A percentile compares a stretch with the other conserved stretches of the same genome.
These are phyloP conservation scores for Orthosia gothica DNA, from an alignment of 2,888 invertebrate genomes.

Conservation along the genomic window DNA sequence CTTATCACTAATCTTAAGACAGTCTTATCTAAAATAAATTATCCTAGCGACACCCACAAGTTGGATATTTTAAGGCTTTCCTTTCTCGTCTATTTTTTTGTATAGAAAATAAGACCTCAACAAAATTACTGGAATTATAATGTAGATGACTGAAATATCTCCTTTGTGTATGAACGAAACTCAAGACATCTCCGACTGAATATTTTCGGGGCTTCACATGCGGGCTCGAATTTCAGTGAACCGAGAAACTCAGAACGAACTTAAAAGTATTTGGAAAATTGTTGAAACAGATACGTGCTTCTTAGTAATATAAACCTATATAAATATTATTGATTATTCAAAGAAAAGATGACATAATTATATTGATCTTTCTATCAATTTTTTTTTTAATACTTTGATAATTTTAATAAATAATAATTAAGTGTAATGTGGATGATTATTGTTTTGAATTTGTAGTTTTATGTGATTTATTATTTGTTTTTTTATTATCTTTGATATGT, in stretches of 20 bases:
- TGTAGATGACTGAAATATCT: conserved; percentile 50
- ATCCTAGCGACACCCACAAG: conserved; percentile 18
- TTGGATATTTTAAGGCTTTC: conserved; percentile 13
- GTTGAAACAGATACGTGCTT: neutral
- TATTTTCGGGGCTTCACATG: conserved; percentile 46
- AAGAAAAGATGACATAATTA: no score
- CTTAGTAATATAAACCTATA: no score
- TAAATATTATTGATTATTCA: no score
- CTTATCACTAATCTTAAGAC: conserved; percentile 38
- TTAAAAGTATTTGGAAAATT: conserved; percentile 16
- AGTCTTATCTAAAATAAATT: conserved; percentile 32
- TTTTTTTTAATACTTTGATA: no score
- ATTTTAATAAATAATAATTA: no score
- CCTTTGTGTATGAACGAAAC: conserved; percentile 45
- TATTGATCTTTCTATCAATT: no score
- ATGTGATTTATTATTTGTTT: no score
- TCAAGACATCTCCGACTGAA: conserved; percentile 49
- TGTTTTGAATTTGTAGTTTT: no score
- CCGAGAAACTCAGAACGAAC: conserved; percentile 18
- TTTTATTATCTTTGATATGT: no score
- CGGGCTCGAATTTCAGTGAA: conserved; percentile 36
- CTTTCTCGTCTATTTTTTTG: conserved; percentile 24
- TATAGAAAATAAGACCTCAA: conserved; percentile 45
- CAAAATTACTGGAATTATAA: conserved; percentile 53
- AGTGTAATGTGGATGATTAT: no score